Base-by-base conservation (phyloP, 1,140 invertebrate genomes). In the Platyscapa corneri region DNA sequence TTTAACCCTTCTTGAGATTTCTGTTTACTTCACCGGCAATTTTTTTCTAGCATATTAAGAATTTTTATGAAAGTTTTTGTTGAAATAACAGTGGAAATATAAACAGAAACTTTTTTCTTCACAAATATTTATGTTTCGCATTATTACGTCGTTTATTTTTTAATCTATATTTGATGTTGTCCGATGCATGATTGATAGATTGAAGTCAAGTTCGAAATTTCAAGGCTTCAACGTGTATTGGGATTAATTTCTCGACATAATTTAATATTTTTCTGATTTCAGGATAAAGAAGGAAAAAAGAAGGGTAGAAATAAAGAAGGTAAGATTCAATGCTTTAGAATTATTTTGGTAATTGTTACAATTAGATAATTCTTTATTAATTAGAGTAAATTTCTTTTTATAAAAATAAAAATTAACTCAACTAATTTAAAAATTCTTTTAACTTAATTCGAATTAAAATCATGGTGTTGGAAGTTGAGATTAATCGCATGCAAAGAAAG, bases 241-340 rank as follows among this genome's bases (percentile, higher is more conserved):
- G 46, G 6, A 32, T 64, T 34, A 16, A 53, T 76, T 77, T 3
- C 12, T 34, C 10, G 46, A 74, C 8, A 46, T 74, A 72, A 82
- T 74, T 49, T 60, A n/a, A 34, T 70, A 20, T 70, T 85, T 80
- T 75, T 88, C 49, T 87, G 78, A 77, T 89, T 89, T 72, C 94
- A 97, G 96, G 96, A 97, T 87, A 97, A 97, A 92, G 96, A 96
- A 88, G 94, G 94, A 56, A 97, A 96, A 91, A 97, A 97, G 94
- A 97, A 97, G 91, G 95, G 95, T 88, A 95, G 96, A 92, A 97
- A 96, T 90, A 97, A 97, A 95, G 96, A 97, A 96, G 96, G 96
- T 97, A 94, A 95, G 79, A 49, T 7, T 14, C 6, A 32, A 56
- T 30, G 30, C 23, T 46, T 16, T 60, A 14, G 18, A 18, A 0